Conservation (phyloP, 2,888 invertebrate genomes). For the Ophonus ardosiacus region DNA sequence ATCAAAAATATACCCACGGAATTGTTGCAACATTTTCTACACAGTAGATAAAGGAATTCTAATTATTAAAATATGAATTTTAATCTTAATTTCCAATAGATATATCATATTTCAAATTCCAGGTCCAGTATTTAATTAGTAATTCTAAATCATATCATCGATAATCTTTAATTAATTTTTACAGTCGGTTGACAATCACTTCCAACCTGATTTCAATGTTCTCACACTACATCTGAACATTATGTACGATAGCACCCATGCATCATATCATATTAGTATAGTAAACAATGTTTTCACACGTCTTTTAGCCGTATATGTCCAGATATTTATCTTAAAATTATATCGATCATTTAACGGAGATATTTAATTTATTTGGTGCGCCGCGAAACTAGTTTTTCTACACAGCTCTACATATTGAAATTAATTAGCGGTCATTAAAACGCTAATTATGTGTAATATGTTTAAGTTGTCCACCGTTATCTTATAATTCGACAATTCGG, state of each 20-base stretch:
- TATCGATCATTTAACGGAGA: slow-evolving; percentile 54
- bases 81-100: neutral
- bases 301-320: slow-evolving; percentile 4
- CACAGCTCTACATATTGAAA: slow-evolving; percentile 48
- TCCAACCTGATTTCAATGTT: slow-evolving; percentile 17
- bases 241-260: neutral
- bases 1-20: neutral
- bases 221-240: slow-evolving; percentile 11
- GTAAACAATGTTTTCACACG: slow-evolving; percentile 31
- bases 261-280: neutral
- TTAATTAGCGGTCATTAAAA: slow-evolving; percentile 60
- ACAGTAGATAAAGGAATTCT: neutral
- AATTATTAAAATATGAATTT: neutral
- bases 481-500: slow-evolving; percentile 53
- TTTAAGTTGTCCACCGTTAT: slow-evolving; percentile 63
- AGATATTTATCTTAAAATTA: slow-evolving; percentile 51
- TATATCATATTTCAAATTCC: neutral
- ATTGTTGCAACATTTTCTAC: neutral
- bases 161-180: slow-evolving; percentile 18
- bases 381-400: slow-evolving; percentile 56
- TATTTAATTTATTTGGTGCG: slow-evolving; percentile 56
- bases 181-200: slow-evolving; percentile 3
- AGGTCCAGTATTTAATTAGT: neutral
- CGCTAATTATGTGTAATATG: slow-evolving; percentile 62
- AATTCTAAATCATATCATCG: slow-evolving; percentile 11